phyloP scores from a whole-genome alignment of 2,113 vertebrate species.

The Calidris pugnax region DNA sequence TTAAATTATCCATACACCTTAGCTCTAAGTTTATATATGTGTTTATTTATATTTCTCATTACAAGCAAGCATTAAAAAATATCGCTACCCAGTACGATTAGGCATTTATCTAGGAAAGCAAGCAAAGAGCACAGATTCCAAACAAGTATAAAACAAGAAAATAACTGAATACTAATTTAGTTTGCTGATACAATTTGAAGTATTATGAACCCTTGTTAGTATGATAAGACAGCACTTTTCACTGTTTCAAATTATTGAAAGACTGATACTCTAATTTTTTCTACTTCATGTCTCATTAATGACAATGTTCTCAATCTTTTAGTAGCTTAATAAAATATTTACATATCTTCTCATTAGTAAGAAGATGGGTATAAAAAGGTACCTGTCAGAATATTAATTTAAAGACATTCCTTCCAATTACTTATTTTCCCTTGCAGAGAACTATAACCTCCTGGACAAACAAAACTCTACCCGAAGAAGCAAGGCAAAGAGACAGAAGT shows the following conservation, averaged over 20 bases:
- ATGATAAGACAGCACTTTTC: not conserved
- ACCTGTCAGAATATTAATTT: slow-evolving; percentile 5
- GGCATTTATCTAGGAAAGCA: not conserved
- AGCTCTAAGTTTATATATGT: not conserved
- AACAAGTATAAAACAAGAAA: not conserved
- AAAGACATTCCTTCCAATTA: not conserved
- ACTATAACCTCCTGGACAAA: not conserved
- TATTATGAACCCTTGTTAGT: not conserved
- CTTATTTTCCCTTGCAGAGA: not conserved
- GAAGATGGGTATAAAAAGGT: not conserved
- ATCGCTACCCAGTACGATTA: not conserved
- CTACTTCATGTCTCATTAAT: slow-evolving; percentile 19
- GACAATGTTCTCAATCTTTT: slow-evolving; percentile 5
- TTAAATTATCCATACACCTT: not conserved
- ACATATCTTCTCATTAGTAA: slow-evolving; percentile 16
- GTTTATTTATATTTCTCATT: not conserved
- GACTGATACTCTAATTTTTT: not conserved
- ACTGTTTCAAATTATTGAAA: not conserved
- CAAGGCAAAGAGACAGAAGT: not conserved
- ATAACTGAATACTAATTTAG: not conserved
- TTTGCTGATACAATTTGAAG: not conserved
- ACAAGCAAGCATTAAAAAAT: not conserved
- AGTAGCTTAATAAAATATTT: slow-evolving; percentile 47
- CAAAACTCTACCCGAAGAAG: not conserved
- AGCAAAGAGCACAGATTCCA: not conserved